Base-by-base conservation (phyloP, 35 echinoderm and acorn worm species). In the Diadema setosum region DNA sequence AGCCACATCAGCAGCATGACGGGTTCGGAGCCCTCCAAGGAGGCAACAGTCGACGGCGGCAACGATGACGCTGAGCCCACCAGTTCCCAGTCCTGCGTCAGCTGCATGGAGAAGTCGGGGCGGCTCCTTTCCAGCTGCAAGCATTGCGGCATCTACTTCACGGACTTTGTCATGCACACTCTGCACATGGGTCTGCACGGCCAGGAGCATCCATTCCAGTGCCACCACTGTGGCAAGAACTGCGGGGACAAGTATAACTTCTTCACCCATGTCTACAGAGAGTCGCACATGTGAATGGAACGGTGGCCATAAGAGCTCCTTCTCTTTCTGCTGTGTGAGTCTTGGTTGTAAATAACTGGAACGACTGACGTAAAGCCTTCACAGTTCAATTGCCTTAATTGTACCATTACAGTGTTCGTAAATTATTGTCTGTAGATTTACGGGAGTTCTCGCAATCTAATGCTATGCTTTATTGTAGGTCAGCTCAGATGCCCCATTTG, bases 171-270 rank as follows among this genome's bases (percentile, higher is more conserved):
- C 32, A 94, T 94, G 92, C 92, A 94, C 90, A 94, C 92, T 3
- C 52, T 94, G 63, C 92, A 94, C 83, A 94, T 94, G 92, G 92
- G 92, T 33, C 88, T 88, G 82, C 92, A 94, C 43, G 82, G 92
- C 5, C 81, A 85, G 16, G 82, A 74, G 21, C 27, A 94, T 63
- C 92, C 91, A 1, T 94, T 90, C 82, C 80, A 94, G 42, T 94
- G 92, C 42, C 86, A 89, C 57, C 82, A 67, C 31, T 94, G 92
- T 69, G 92, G 92, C 6, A 83, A 83, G 30, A 67, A 85, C 15
- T 94, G 92, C 45, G 42, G 50, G 14, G 92, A 94, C 48, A 94
- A 94, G 82, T 94, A 90, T 70, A 57, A 58, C 27, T 94, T 94
- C 31, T 90, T 94, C 34, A 90, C 86, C 42, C 92, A 94, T 45